A percentile compares a stretch with the other conserved stretches of the same genome.
Evolutionary conservation across 2,113 vertebrate genomes (phyloP).

Genomic region (Xiphophorus hellerii): DNA sequence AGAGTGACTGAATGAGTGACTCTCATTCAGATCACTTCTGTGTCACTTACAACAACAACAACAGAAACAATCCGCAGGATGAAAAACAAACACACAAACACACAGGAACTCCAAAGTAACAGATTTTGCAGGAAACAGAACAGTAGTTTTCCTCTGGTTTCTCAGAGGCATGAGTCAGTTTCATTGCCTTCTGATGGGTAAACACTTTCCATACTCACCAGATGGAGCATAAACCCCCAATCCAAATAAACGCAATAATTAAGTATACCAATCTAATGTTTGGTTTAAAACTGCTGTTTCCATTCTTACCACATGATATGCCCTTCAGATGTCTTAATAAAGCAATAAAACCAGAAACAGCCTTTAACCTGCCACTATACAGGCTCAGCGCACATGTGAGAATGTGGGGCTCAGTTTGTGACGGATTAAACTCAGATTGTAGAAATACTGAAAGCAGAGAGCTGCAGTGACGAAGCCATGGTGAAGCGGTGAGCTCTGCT

Average conservation of each 20-base stretch:
- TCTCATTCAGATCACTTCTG: conserved; percentile 59
- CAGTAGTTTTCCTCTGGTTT: conserved; percentile 37
- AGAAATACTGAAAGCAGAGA: background rate
- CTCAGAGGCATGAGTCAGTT: conserved; percentile 67
- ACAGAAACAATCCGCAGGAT: background rate
- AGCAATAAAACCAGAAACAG: no score
- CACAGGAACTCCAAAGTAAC: no score
- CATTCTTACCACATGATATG: background rate
- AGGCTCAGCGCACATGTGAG: background rate
- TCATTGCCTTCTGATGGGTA: conserved; percentile 46
- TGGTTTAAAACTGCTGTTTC: background rate
- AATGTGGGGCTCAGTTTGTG: background rate
- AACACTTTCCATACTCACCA: background rate
- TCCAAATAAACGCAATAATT: conserved; percentile 7
- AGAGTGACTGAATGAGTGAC: conserved; percentile 60
- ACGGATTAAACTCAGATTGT: conserved; percentile 1
- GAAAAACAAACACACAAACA: background rate
- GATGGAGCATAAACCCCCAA: conserved; percentile 13
- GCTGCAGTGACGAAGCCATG: conserved; percentile 8
- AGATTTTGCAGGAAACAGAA: conserved; percentile 21
- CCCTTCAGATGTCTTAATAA: background rate
- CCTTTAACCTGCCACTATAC: no score
- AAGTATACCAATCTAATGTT: background rate
- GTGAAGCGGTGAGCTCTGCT: background rate
- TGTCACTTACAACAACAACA: background rate